Evolutionary conservation across 2,797 vertebrate genomes (phyloP), one percentile per base, ranked within the genome.

Genomic region (Halcyon smyrnensis): DNA sequence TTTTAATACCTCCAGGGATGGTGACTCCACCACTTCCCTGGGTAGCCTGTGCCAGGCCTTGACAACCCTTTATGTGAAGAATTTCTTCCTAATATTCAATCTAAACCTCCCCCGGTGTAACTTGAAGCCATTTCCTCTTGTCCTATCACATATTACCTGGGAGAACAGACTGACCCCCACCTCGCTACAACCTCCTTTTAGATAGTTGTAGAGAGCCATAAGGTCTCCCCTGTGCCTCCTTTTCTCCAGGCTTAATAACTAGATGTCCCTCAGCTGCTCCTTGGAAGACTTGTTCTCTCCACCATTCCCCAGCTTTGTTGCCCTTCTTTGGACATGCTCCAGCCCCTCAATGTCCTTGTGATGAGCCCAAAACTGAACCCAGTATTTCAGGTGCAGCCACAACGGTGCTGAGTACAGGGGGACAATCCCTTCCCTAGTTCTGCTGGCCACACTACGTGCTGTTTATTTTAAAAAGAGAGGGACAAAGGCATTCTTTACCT

Each of bases 401-500:
- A 41, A 10, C 23, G 54, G 30, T 18, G 57, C n/a, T 1, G 3
- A 57, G 28, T 14, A 6, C n/a, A 50, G 19, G 39, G 19, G 18
- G 6, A 54, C 1, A 0, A 36, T 51, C 30, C 6, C 12, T 48
- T 19, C 45, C 19, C 50, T 46, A 0, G 3, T 70, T 25, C 63
- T 80, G 45, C 73, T 80, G 79, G 63, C n/a, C 50, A 56, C 41
- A 15, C 60, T 30, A 5, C 89, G 59, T 51, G 83, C 85, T 81
- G 68, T 76, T 92, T 91, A 76, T 89, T 89, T 68, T 89, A 34
- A 88, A 75, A 90, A 67, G 64, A 78, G 73, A 84, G 54, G 54
- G 54, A 84, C 87, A 87, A 82, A 54, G 25, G 57, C 79, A 90
- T 84, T 95, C 48, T 93, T 93, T 83, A 83, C 75, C 90, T 92